These are phyloP conservation scores for Drosophila athabasca DNA, from an alignment of 1,140 invertebrate species.

Conservation along the genomic window DNA sequence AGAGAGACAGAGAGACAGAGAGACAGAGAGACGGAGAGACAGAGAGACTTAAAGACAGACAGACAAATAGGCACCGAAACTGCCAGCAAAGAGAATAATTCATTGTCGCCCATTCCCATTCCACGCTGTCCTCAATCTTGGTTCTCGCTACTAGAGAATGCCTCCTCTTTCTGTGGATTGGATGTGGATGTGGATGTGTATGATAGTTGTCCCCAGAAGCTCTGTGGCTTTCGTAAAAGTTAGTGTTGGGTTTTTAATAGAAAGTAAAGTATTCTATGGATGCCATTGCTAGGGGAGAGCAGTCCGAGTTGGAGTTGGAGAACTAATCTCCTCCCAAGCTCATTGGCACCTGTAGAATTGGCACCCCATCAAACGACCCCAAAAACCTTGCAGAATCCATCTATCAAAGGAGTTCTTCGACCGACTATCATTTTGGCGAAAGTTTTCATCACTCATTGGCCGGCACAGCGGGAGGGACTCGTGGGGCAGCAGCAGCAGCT, in stretches of 20 bases:
- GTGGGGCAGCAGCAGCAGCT: slow-evolving; percentile 25
- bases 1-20: too few relatives aligned
- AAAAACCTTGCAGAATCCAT: slow-evolving; percentile 1
- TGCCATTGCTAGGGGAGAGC: neutral
- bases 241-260: neutral
- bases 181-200: too few relatives aligned
- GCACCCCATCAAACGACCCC: neutral
- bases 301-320: neutral
- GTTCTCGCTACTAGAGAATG: neutral
- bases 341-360: neutral
- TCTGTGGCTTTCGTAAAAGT: slow-evolving; percentile 28
- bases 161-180: too few relatives aligned
- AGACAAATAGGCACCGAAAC: slow-evolving; percentile 23
- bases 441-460: slow-evolving; percentile 39
- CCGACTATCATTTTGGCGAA: slow-evolving; percentile 43
- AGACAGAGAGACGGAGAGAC: too few relatives aligned
- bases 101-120: slow-evolving; percentile 42
- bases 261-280: slow-evolving; percentile 28
- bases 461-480: slow-evolving; percentile 33
- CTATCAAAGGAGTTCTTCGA: slow-evolving; percentile 9
- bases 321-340: neutral
- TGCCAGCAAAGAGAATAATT: slow-evolving; percentile 42
- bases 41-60: too few relatives aligned
- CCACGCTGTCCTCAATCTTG: slow-evolving; percentile 39
- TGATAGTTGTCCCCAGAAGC: slow-evolving; percentile 41